Conservation (phyloP, 2,797 vertebrate genomes). For the Helarctos malayanus region DNA sequence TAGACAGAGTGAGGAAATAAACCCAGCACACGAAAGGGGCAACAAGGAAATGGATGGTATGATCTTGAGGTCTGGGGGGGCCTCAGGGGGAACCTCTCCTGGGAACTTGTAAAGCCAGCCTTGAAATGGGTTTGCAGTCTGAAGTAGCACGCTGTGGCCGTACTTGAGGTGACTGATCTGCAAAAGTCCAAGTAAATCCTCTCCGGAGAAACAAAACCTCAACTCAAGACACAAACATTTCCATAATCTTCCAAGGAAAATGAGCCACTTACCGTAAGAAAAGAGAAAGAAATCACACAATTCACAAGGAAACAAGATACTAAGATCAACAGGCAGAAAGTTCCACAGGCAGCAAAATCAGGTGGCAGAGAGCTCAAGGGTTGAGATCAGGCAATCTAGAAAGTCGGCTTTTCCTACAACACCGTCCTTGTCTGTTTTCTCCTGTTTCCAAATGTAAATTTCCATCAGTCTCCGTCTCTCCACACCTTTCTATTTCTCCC, state of each 20-base stretch:
- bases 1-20: not conserved
- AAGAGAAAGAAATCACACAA: not conserved
- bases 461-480: not conserved
- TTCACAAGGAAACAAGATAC: not conserved
- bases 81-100: not conserved
- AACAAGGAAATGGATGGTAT: not conserved
- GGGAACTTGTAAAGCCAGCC: not conserved
- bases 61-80: not conserved
- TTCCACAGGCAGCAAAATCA: not conserved
- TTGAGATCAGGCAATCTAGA: not conserved
- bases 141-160: not conserved
- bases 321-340: not conserved
- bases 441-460: not conserved
- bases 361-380: not conserved
- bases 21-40: not conserved
- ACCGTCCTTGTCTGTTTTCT: not conserved
- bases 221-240: not conserved
- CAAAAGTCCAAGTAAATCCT: not conserved
- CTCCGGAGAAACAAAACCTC: not conserved
- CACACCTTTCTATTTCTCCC: not conserved
- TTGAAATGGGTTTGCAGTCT: not conserved
- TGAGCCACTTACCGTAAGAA: not conserved
- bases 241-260: constrained; percentile 40
- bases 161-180: not conserved
- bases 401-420: not conserved